Conservation (phyloP, 2,797 vertebrate species). For the Holocentrus rufus region DNA sequence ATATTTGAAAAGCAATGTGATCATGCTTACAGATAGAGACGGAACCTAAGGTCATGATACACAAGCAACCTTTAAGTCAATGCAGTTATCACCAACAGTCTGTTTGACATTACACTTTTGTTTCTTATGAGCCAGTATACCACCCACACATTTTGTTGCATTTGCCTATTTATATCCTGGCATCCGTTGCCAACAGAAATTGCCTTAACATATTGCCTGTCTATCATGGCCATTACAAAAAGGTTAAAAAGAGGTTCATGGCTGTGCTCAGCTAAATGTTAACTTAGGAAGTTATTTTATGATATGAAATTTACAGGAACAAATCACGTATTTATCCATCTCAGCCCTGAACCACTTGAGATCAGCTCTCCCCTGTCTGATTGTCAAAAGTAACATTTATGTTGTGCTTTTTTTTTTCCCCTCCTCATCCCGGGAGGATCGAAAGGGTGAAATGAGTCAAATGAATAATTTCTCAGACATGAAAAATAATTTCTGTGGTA, state of each 20-base stretch:
- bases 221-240: slow-evolving; percentile 29
- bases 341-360: slow-evolving; percentile 62
- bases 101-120: neutral
- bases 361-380: slow-evolving; percentile 68
- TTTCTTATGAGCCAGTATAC: neutral
- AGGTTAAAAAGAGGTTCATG: slow-evolving; percentile 19
- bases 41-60: slow-evolving; percentile 20
- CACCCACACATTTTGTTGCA: neutral
- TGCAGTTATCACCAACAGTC: slow-evolving; percentile 9
- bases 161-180: neutral
- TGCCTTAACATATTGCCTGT: slow-evolving; percentile 20
- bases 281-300: slow-evolving; percentile 42
- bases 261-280: slow-evolving; percentile 23
- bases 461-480: slow-evolving; percentile 45
- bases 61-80: slow-evolving; percentile 42
- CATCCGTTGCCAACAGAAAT: neutral
- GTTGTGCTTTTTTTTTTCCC: slow-evolving; percentile 78
- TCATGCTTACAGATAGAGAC: slow-evolving; percentile 45
- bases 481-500: slow-evolving; percentile 67
- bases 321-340: slow-evolving; percentile 49
- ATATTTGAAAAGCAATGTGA: slow-evolving; percentile 52
- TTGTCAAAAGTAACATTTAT: slow-evolving; percentile 73
- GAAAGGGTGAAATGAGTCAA: slow-evolving; percentile 64
- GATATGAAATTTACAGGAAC: slow-evolving; percentile 68
- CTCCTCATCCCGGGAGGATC: slow-evolving; percentile 29